These are phyloP conservation scores for Odiellus spinosus DNA, from an alignment of 2,888 invertebrate species.

Conservation along the genomic window DNA sequence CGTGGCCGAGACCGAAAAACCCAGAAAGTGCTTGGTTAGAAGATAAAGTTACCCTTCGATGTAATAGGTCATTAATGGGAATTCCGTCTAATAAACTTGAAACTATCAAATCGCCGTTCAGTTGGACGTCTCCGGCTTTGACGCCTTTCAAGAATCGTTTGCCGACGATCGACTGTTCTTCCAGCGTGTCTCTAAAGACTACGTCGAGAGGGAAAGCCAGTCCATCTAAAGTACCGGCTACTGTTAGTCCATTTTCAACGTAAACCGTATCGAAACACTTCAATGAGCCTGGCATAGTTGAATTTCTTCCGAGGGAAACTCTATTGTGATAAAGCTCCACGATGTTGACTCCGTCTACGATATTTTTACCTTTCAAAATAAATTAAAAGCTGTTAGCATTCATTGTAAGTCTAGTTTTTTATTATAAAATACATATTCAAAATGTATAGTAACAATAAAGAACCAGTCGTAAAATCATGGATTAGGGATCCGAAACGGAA, in stretches of 20 bases:
- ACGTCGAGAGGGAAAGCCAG: constrained; percentile 9
- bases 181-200: constrained; percentile 6
- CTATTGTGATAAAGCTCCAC: constrained; percentile 6
- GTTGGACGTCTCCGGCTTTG: constrained; percentile 8
- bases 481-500: too few species aligned
- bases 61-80: constrained; percentile 4
- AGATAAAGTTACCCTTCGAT: constrained; percentile 5
- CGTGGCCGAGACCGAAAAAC: constrained; percentile 5
- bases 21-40: constrained; percentile 8
- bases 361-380: constrained; percentile 3
- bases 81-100: constrained; percentile 7
- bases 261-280: constrained; percentile 10
- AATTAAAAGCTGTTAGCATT: not conserved
- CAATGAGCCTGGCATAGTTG: not conserved
- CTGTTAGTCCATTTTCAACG: constrained; percentile 5
- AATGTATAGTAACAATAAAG: too few species aligned
- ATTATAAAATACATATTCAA: too few species aligned
- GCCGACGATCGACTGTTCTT: constrained; percentile 5
- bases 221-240: constrained; percentile 8
- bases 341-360: constrained; percentile 10
- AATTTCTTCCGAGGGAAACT: constrained; percentile 3
- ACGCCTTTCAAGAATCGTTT: constrained; percentile 8
- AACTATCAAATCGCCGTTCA: constrained; percentile 4
- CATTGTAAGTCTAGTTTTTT: too few species aligned
- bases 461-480: too few species aligned